Conservation (phyloP, 2,888 invertebrate genomes). For the Mesorhabditis spiculigera region DNA sequence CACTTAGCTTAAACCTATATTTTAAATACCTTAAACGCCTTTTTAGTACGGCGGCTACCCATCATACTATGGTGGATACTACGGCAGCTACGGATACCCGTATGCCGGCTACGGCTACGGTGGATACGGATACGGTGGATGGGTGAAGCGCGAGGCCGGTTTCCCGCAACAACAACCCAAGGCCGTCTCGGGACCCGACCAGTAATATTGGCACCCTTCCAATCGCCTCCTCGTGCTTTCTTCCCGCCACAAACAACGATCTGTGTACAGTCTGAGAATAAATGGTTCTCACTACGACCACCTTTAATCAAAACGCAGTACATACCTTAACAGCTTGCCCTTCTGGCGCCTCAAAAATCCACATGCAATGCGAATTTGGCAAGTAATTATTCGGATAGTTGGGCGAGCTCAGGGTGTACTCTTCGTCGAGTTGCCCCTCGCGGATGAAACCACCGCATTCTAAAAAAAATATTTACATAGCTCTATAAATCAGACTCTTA, state of each 20-base stretch:
- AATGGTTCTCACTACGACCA: not conserved
- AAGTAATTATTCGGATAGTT: constrained; percentile 39
- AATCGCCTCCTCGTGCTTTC: not conserved
- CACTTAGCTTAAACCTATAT: too few species aligned
- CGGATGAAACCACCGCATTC: constrained; percentile 37
- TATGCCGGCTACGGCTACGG: constrained; percentile 11
- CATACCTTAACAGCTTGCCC: constrained; percentile 45
- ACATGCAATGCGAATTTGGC: constrained; percentile 42
- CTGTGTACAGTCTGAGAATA: not conserved
- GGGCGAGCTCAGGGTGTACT: constrained; percentile 23
- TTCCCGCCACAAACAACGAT: constrained; percentile 7
- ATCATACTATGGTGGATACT: not conserved
- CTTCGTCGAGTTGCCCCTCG: constrained; percentile 24
- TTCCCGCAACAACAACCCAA: constrained; percentile 11
- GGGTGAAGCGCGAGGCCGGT: not conserved
- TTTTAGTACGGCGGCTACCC: constrained; percentile 5
- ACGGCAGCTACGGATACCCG: constrained; percentile 4
- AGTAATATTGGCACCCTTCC: not conserved
- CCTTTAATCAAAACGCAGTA: not conserved
- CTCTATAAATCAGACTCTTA: too few species aligned
- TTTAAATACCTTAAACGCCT: not conserved
- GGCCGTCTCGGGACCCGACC: not conserved
- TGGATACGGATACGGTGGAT: constrained; percentile 10
- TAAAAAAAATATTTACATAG: constrained; percentile 16
- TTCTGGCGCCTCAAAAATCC: constrained; percentile 50